Percentiles rank a stretch among this genome's conserved stretches.
These are phyloP conservation scores for Ferrisia virgata DNA, from an alignment of 2,888 invertebrate species.

Conservation along the genomic window DNA sequence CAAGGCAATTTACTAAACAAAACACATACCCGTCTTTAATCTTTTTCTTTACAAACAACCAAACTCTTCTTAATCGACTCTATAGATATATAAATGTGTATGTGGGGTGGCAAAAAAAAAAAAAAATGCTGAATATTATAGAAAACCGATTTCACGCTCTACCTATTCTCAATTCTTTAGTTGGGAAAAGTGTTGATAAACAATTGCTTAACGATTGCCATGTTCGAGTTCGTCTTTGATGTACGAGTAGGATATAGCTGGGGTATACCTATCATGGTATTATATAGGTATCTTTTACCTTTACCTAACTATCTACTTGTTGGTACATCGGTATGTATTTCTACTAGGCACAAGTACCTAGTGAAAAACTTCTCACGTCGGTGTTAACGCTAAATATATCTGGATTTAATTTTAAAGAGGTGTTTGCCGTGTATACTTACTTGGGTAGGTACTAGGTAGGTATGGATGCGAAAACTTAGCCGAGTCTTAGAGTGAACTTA, in stretches of 20 bases:
- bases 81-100: too few relatives aligned
- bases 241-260: background rate
- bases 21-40: background rate
- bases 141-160: conserved; percentile 25
- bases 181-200: conserved; percentile 3
- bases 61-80: background rate
- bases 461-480: background rate
- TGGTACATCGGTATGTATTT: too few relatives aligned
- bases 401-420: conserved; percentile 26
- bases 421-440: background rate
- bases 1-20: background rate
- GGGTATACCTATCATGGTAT: too few relatives aligned
- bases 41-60: background rate
- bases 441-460: too few relatives aligned
- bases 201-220: background rate
- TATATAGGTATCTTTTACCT: too few relatives aligned
- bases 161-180: background rate
- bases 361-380: background rate
- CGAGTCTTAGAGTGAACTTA: background rate
- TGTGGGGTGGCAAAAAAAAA: too few relatives aligned
- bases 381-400: background rate
- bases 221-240: background rate
- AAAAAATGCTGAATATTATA: conserved; percentile 12
- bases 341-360: background rate
- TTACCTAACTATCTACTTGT: too few relatives aligned